Evolutionary conservation across 2,113 vertebrate species (phyloP).

Genomic region (Malaclemys terrapin): DNA sequence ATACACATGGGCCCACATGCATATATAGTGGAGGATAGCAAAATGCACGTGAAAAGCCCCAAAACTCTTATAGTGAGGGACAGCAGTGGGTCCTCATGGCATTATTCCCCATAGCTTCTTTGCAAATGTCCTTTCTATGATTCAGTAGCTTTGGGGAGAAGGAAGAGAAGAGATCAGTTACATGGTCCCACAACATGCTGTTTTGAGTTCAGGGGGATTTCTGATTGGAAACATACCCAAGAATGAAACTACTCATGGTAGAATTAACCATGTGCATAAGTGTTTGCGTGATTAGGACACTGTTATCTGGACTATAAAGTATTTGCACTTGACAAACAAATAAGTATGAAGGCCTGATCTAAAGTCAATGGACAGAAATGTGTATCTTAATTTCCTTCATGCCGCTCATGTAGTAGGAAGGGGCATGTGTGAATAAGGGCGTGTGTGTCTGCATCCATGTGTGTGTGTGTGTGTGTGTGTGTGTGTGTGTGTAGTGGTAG

Average conservation of each 20-base stretch:
- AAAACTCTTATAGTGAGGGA: not conserved
- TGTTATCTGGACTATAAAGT: not conserved
- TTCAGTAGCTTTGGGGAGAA: not conserved
- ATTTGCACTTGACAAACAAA: not conserved
- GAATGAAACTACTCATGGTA: not conserved
- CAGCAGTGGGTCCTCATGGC: not conserved
- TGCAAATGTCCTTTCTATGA: not conserved
- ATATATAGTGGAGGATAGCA: not conserved
- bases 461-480: not conserved
- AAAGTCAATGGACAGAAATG: not conserved
- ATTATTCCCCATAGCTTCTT: not conserved
- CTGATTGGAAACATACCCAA: not conserved
- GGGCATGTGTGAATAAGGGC: no score
- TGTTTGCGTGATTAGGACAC: not conserved
- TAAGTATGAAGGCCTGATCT: not conserved
- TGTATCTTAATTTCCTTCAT: not conserved
- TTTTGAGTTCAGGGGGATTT: not conserved
- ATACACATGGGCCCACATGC: constrained; percentile 17
- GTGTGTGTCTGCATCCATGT: no score
- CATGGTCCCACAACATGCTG: not conserved
- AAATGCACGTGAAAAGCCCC: not conserved
- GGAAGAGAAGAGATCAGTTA: not conserved
- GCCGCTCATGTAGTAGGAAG: no score
- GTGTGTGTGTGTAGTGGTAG: not conserved
- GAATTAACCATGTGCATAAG: not conserved